Evolutionary conservation across 2,113 vertebrate genomes (phyloP).

Genomic region (cattle (Bos taurus)): ARS-UCD2.0 NC_037338.1:22135501-22136000

Average conservation of each 20-base stretch:
- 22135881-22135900: background rate
- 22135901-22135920: background rate
- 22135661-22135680: background rate
- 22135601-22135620: background rate
- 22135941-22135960: background rate
- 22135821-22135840: background rate
- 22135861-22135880: background rate
- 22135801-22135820: background rate
- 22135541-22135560: background rate
- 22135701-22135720: background rate
- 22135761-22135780: background rate
- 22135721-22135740: background rate
- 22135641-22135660: background rate
- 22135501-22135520: background rate
- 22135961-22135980: background rate
- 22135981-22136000: background rate
- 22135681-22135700: background rate
- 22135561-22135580: background rate
- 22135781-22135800: background rate
- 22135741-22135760: background rate
- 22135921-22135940: background rate
- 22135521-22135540: background rate
- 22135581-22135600: background rate
- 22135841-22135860: background rate
- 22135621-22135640: background rate